A percentile compares a stretch with the other conserved stretches of the same genome.
phyloP scores from a whole-genome alignment of 2,888 invertebrate species.

The Melanophora roralis region DNA sequence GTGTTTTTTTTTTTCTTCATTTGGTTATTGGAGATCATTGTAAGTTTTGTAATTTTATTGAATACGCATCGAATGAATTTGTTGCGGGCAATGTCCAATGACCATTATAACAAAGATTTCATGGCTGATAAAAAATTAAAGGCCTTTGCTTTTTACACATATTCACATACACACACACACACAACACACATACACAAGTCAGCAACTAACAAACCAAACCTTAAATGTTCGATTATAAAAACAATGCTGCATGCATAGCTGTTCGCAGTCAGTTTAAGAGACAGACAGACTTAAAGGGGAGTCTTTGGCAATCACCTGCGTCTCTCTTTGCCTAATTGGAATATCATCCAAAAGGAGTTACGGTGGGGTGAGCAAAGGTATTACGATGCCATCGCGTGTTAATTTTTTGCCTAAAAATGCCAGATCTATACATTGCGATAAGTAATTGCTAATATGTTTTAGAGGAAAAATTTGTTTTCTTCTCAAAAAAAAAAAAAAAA shows the following conservation, averaged over 20 bases:
- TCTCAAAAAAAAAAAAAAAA: neutral
- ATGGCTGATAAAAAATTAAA: slow-evolving; percentile 62
- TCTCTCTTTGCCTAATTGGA: slow-evolving; percentile 60
- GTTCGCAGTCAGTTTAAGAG: too few relatives aligned
- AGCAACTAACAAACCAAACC: slow-evolving; percentile 13
- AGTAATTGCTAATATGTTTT: slow-evolving; percentile 61
- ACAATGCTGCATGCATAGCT: neutral
- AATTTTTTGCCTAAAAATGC: slow-evolving; percentile 40
- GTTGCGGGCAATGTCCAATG: slow-evolving; percentile 59
- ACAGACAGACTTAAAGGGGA: slow-evolving; percentile 34
- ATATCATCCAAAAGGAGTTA: slow-evolving; percentile 49
- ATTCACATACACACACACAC: neutral
- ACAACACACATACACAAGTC: slow-evolving; percentile 14
- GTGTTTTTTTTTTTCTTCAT: neutral
- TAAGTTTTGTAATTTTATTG: slow-evolving; percentile 64
- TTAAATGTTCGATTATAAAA: slow-evolving; percentile 24
- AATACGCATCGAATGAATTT: slow-evolving; percentile 63
- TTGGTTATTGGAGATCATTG: slow-evolving; percentile 61
- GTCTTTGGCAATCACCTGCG: slow-evolving; percentile 57
- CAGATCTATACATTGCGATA: slow-evolving; percentile 55
- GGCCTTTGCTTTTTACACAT: slow-evolving; percentile 53
- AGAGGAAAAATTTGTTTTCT: slow-evolving; percentile 47
- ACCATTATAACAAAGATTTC: slow-evolving; percentile 61
- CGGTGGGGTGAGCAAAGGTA: neutral
- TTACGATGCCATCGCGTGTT: slow-evolving; percentile 5